Evolutionary conservation across 2,888 invertebrate genomes (phyloP), one percentile per base, ranked within the genome.

Genomic region (Dryadula phaetusa): DNA sequence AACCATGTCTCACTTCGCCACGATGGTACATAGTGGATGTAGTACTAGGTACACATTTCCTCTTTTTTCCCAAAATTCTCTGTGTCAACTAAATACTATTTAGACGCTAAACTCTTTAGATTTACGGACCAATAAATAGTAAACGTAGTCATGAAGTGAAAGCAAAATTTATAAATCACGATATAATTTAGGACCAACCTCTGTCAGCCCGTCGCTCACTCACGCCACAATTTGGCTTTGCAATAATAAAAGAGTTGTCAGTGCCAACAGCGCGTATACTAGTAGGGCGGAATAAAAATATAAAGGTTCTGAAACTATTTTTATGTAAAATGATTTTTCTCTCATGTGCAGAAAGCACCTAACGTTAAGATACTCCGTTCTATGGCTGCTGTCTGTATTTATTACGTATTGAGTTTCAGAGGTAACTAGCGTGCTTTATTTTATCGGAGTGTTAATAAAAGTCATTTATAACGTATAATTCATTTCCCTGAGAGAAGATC

Each of bases 251-350:
- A 44, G 20, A 25, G 52, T 52, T 65, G 60, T 65, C 58, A 60
- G 58, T 44, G 32, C 53, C 42, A 65, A 58, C 56, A 40, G 54
- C 25, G 56, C 47, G 64, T 64, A 64, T 32, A 25, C 46, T 46
- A 64, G 56, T 64, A 46, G 56, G 46, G 22, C 46, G 20, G 16
- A 34, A 49, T 8, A 25, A n/a, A 49, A 49, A 25, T 49, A 49
- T 25, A 25, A 49, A 25, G 22, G 32, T 32, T 32, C 7, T 5
- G n/a, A 44, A 44, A 47, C 14, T 22, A 14, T 47, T 47, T 18
- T 47, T 47, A 22, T 14, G 1, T 22, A 14, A 47, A 22, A 25
- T 14, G 0, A 8, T 44, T 10, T 44, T 44, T 44, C n/a, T n/a
- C n/a, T n/a, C n/a, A n/a, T n/a, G n/a, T n/a, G n/a, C n/a, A n/a